Evolutionary conservation across 2,888 invertebrate genomes (phyloP), one percentile per base, ranked within the genome.

Genomic region (Schrankia costaestrigalis): DNA sequence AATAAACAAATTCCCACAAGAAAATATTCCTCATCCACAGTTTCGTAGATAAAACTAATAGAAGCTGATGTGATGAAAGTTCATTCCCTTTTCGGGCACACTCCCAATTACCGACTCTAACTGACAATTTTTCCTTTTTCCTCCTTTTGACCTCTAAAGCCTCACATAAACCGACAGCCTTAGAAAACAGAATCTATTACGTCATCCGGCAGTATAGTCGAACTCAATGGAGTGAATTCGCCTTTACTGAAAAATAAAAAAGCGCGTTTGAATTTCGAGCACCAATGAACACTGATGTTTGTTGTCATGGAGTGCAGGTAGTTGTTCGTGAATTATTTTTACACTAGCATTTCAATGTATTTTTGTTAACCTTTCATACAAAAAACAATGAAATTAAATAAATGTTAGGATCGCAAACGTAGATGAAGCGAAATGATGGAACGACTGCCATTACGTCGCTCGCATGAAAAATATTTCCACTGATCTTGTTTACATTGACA

Each of bases 401-500:
- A 77, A 76, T 69, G 71, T 76, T 71, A 73, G 74, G 64, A 69
- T 5, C 17, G 68, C 64, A 63, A 71, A 71, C 66, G 74, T 74
- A 77, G 73, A 73, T 71, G 71, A 68, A 64, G 63, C 45, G 51
- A 62, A 60, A 77, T 78, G 74, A 78, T 76, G 71, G 66, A 79
- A 60, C 68, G 74, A 60, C 62, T 72, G 62, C 71, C 74, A 74
- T 79, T 72, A 60, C 64, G 68, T 63, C 58, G 62, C 68, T 71
- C 69, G 64, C 66, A 70, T 71, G 75, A 77, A 76, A 78, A 76
- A 81, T 78, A 78, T 78, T 73, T 73, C 64, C 47, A 67, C 70
- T 73, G 76, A 77, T 78, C 73, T 77, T 79, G 78, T 78, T 79
- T 81, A 80, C 77, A 78, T 78, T 74, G 79, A 78, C 71, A 72